Evolutionary conservation across 2,888 invertebrate species (phyloP).

Genomic region (Augiades crinisus): DNA sequence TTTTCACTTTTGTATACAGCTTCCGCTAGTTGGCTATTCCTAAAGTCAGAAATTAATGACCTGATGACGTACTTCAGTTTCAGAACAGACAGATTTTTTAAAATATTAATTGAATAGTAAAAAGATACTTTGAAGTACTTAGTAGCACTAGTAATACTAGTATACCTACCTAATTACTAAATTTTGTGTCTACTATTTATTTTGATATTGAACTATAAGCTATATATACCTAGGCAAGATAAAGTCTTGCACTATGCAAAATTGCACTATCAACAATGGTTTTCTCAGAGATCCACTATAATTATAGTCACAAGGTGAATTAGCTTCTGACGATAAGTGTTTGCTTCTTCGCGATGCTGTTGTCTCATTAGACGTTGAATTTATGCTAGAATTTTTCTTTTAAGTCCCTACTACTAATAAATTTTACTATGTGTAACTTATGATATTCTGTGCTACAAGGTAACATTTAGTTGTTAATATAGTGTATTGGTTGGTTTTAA

Average conservation of each 20-base stretch:
- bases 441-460: neutral
- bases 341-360: slow-evolving; percentile 14
- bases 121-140: neutral
- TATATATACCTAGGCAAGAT: too few relatives aligned
- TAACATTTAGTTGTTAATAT: neutral
- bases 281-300: neutral
- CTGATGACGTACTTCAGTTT: slow-evolving; percentile 9
- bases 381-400: neutral
- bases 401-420: neutral
- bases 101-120: neutral
- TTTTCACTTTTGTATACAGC: slow-evolving; percentile 3
- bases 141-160: neutral
- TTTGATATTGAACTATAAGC: too few relatives aligned
- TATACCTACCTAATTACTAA: neutral
- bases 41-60: slow-evolving; percentile 20
- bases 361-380: slow-evolving; percentile 9
- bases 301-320: slow-evolving; percentile 12
- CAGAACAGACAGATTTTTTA: neutral
- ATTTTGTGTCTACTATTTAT: too few relatives aligned
- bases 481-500: neutral
- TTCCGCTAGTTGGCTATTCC: slow-evolving; percentile 8
- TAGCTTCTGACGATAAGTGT: slow-evolving; percentile 19
- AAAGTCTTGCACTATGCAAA: too few relatives aligned
- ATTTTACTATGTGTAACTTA: neutral
- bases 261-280: neutral